Percentiles rank a stretch among this genome's conserved stretches.
These are phyloP conservation scores for Spisula subtruncata DNA, from an alignment of 2,888 invertebrate genomes.

Conservation along the genomic window DNA sequence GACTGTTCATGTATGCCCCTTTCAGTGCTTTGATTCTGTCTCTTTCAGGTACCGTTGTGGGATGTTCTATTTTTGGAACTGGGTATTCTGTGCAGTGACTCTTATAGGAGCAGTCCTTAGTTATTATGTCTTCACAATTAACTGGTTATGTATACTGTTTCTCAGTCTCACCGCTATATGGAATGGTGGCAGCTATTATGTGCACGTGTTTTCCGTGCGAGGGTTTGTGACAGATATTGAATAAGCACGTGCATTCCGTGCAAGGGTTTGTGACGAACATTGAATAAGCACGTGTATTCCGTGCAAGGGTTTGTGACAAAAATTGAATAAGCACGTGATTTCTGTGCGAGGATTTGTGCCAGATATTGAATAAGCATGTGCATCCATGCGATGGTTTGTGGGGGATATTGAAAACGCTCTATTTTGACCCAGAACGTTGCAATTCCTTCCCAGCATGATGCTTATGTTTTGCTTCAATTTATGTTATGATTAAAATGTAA, in stretches of 20 bases:
- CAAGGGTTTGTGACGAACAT: conserved; percentile 78
- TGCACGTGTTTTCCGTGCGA: conserved; percentile 82
- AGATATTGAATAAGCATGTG: conserved; percentile 73
- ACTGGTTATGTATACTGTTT: conserved; percentile 76
- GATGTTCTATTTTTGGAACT: conserved; percentile 78
- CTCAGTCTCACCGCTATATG: conserved; percentile 74
- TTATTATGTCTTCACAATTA: conserved; percentile 80
- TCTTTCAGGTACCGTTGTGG: conserved; percentile 75
- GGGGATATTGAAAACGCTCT: too few species aligned
- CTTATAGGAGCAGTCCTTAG: conserved; percentile 75
- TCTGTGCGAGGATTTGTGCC: conserved; percentile 73
- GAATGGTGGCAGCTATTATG: conserved; percentile 84
- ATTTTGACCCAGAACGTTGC: neutral
- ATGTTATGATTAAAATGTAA: too few species aligned
- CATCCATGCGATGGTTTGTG: too few species aligned
- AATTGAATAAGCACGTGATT: conserved; percentile 42
- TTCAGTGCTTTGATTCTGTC: too few species aligned
- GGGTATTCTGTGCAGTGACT: conserved; percentile 75
- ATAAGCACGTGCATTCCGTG: conserved; percentile 52
- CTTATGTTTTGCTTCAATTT: too few species aligned
- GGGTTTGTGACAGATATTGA: conserved; percentile 78
- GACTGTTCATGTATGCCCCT: too few species aligned
- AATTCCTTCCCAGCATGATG: neutral
- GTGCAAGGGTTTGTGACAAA: conserved; percentile 79
- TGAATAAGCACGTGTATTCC: conserved; percentile 49